These are phyloP conservation scores for Uropetala carovei DNA, from an alignment of 2,888 invertebrate genomes.

Conservation along the genomic window DNA sequence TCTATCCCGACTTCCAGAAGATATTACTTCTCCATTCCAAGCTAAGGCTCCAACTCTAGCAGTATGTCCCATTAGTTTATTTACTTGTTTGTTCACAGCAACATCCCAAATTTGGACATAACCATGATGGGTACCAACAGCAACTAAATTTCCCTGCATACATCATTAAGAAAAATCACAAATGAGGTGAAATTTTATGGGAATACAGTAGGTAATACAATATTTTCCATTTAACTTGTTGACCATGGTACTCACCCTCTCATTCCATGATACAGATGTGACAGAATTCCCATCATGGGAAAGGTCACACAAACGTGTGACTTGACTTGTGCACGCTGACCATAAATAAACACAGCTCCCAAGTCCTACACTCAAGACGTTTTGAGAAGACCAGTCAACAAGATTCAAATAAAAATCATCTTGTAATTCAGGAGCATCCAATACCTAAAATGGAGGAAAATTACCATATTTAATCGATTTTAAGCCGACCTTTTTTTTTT, in stretches of 20 bases:
- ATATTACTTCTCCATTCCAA: slow-evolving; percentile 98
- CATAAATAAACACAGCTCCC: slow-evolving; percentile 99
- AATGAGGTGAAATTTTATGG: neutral
- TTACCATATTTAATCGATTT: no score
- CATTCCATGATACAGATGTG: slow-evolving; percentile 99
- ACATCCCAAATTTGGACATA: slow-evolving; percentile 99
- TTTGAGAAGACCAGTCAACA: slow-evolving; percentile 99
- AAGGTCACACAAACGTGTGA: slow-evolving; percentile 96
- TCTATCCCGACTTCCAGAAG: slow-evolving; percentile 96
- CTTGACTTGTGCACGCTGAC: slow-evolving; percentile 99
- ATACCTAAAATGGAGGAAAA: slow-evolving; percentile 76
- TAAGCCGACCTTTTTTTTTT: no score
- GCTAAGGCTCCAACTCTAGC: slow-evolving; percentile 95
- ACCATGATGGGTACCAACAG: slow-evolving; percentile 98
- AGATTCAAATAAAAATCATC: slow-evolving; percentile 99
- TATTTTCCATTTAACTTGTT: neutral
- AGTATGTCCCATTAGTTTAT: slow-evolving; percentile 93
- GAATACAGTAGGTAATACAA: no score
- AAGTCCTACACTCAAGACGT: slow-evolving; percentile 97
- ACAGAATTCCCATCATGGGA: slow-evolving; percentile 95
- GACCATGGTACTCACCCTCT: slow-evolving; percentile 78
- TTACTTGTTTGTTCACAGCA: slow-evolving; percentile 93
- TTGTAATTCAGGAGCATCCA: slow-evolving; percentile 97
- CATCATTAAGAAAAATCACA: neutral
- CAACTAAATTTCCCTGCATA: slow-evolving; percentile 89